Base-by-base conservation (phyloP, 2,113 vertebrate species). In the Cariama cristata region DNA sequence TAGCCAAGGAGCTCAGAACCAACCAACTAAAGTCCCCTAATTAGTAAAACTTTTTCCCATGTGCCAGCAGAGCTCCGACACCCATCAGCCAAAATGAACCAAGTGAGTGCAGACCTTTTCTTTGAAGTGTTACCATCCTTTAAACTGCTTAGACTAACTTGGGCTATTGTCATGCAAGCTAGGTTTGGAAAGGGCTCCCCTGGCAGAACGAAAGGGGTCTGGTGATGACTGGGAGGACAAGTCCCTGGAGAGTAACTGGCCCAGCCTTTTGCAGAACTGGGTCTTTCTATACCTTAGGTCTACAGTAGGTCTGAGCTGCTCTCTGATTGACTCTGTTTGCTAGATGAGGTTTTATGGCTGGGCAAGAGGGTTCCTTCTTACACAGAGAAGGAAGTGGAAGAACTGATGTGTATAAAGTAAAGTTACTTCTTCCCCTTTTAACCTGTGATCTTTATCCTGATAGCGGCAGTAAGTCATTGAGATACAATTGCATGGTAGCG, bases 341-440 rank as follows among this genome's bases (percentile, higher is more conserved):
- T 63, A 81, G 60, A 38, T 67, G 12, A n/a, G 53, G 52, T 0
- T 81, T 92, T 49, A 38, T 44, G 67, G 55, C 58, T 77, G 76
- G 50, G 79, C 80, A 79, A 84, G 38, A 91, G 38, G 6, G 49
- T 73, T 96, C 71, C 76, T 89, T 69, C 86, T 86, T 75, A 76
- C 17, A 75, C 24, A 76, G 23, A 96, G 55, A 95, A 90, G 90
- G 97, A 97, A 97, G 94, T 96, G 62, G 86, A 94, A 86, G 91
- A 93, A 97, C 42, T 85, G 84, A 85, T 95, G 80, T 95, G 74
- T 67, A 23, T 85, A 83, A 96, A 91, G 49, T 12, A 88, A 92
- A 91, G 42, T 85, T 90, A 87, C 45, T 88, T 89, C 76, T 97
- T 97, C 95, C 92, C 45, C 59, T 96, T 96, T 96, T 68, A 88